phyloP scores from a whole-genome alignment of 1,140 invertebrate genomes.

The Hyphantria cunea region DNA sequence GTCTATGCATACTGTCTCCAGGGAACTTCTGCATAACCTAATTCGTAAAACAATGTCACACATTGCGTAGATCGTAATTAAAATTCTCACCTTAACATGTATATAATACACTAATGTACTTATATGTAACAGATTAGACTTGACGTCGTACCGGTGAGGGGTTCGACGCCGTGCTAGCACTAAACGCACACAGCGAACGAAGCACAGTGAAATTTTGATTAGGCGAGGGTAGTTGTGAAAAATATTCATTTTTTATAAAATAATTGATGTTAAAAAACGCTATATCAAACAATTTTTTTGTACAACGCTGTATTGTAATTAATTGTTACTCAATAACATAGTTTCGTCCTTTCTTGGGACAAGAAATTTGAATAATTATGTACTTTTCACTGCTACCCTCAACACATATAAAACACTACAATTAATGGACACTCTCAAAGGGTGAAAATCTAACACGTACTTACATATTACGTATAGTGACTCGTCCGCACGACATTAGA shows the following conservation, averaged over 20 bases:
- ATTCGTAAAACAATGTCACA: slow-evolving; percentile 38
- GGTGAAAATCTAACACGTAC: slow-evolving; percentile 27
- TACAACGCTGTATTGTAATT: too few species aligned
- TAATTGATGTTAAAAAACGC: too few species aligned
- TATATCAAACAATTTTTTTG: too few species aligned
- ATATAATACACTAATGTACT: slow-evolving; percentile 27
- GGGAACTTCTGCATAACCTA: slow-evolving; percentile 7
- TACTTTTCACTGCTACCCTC: neutral
- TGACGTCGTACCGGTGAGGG: neutral
- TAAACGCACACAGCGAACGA: slow-evolving; percentile 26
- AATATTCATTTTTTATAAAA: too few species aligned
- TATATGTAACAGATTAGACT: slow-evolving; percentile 16
- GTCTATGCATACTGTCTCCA: neutral
- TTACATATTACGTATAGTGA: slow-evolving; percentile 29
- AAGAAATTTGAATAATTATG: too few species aligned
- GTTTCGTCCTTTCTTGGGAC: too few species aligned
- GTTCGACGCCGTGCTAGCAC: neutral
- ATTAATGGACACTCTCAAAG: slow-evolving; percentile 25
- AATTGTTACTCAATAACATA: too few species aligned
- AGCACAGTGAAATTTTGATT: slow-evolving; percentile 20
- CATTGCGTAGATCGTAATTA: slow-evolving; percentile 35
- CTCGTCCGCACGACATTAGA: slow-evolving; percentile 13
- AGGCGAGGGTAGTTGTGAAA: slow-evolving; percentile 14
- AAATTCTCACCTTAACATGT: slow-evolving; percentile 11
- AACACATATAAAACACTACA: slow-evolving; percentile 3